A percentile compares a stretch with the other conserved stretches of the same genome.
phyloP scores from a whole-genome alignment of 2,797 vertebrate genomes.

The Enteromius fasciolatus region DNA sequence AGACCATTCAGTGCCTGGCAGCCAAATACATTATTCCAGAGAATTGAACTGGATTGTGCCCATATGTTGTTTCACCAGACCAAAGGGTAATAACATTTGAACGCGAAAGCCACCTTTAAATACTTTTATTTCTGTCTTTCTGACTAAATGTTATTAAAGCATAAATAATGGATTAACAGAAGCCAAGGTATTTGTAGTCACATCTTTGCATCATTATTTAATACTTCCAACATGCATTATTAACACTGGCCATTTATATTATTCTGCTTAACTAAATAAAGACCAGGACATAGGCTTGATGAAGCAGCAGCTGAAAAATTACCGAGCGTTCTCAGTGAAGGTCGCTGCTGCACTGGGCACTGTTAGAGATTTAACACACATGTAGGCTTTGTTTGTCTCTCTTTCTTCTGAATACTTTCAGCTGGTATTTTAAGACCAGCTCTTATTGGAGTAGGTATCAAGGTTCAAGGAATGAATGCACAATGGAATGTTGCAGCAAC shows the following conservation, averaged over 20 bases:
- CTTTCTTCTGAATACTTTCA: background rate
- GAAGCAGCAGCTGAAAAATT: background rate
- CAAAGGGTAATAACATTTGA: slow-evolving; percentile 18
- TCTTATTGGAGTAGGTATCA: slow-evolving; percentile 2
- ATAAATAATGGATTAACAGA: slow-evolving; percentile 1
- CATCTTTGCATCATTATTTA: slow-evolving; percentile 5
- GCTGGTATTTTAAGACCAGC: slow-evolving; percentile 1
- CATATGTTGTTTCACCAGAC: slow-evolving; percentile 13
- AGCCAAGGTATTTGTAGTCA: background rate
- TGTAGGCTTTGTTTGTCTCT: background rate
- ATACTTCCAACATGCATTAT: background rate
- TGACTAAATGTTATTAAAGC: slow-evolving; percentile 12
- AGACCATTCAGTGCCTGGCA: slow-evolving; percentile 19
- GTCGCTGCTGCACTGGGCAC: background rate
- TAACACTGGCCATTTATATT: background rate
- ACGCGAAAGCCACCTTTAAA: slow-evolving; percentile 10
- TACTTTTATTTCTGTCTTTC: background rate
- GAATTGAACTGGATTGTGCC: background rate
- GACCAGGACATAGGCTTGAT: background rate
- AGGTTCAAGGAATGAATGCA: background rate
- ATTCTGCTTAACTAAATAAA: slow-evolving; percentile 4
- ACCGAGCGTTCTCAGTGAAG: background rate
- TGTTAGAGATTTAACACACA: background rate
- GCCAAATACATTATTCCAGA: slow-evolving; percentile 14
- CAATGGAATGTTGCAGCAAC: slow-evolving; percentile 3